Percentiles rank a stretch among this genome's conserved stretches.
phyloP scores from a whole-genome alignment of 2,888 invertebrate genomes.

The Cordilura impudica region DNA sequence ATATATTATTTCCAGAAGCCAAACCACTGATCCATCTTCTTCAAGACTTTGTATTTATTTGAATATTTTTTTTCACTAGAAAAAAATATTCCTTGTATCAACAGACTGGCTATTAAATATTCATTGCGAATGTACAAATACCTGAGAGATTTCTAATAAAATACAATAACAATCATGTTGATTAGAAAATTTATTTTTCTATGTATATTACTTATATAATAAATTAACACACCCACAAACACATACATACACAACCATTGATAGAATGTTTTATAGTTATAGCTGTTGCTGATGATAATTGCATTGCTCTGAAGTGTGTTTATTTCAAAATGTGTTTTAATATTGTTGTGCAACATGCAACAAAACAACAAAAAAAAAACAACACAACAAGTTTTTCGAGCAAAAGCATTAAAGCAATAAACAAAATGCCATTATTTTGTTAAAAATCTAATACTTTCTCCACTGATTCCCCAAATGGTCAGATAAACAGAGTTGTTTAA shows the following conservation, averaged over 20 bases:
- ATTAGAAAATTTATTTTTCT: conserved; percentile 58
- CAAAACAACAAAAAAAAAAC: neutral
- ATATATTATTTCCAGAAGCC: too few relatives aligned
- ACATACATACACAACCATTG: conserved; percentile 1
- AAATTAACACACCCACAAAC: neutral
- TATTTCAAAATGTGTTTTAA: too few relatives aligned
- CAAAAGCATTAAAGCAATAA: neutral
- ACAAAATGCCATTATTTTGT: neutral
- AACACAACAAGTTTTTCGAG: neutral
- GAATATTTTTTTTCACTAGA: neutral
- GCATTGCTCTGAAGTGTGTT: conserved; percentile 4
- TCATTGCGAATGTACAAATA: conserved; percentile 40
- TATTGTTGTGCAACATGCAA: neutral
- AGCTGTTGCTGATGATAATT: conserved; percentile 24
- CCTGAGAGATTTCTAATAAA: conserved; percentile 51
- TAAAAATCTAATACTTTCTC: conserved; percentile 20
- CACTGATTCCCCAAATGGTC: conserved; percentile 39
- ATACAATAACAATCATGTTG: conserved; percentile 59
- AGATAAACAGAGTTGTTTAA: conserved; percentile 24
- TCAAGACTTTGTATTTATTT: too few relatives aligned
- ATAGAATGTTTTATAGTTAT: conserved; percentile 31
- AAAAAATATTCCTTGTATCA: neutral
- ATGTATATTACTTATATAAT: conserved; percentile 8
- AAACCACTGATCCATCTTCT: too few relatives aligned
- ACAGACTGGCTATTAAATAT: conserved; percentile 5